Evolutionary conservation across 2,113 vertebrate species (phyloP).

Genomic region (Lipotes vexillifer): DNA sequence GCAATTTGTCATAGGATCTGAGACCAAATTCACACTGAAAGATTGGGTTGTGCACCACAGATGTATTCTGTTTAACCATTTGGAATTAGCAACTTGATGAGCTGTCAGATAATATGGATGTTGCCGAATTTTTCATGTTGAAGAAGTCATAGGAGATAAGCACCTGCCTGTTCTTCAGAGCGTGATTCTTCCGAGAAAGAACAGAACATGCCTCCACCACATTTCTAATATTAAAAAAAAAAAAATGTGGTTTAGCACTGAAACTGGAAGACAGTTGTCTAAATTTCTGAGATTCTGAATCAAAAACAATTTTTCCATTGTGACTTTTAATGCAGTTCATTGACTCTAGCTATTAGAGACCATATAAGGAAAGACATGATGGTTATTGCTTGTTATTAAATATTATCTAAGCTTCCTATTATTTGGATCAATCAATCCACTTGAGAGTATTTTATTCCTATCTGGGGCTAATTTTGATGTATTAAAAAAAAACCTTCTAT

Average conservation of each 20-base stretch:
- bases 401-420: neutral
- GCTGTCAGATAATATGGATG: constrained; percentile 54
- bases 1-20: constrained; percentile 59
- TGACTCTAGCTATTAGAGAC: neutral
- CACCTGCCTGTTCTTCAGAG: constrained; percentile 67
- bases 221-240: constrained; percentile 44
- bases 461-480: neutral
- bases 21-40: constrained; percentile 66
- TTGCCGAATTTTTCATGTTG: constrained; percentile 74
- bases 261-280: neutral
- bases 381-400: neutral
- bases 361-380: neutral
- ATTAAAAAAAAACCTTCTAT: neutral
- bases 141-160: constrained; percentile 62
- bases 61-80: constrained; percentile 66
- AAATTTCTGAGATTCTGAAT: neutral
- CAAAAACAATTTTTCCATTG: neutral
- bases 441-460: neutral
- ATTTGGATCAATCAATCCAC: neutral
- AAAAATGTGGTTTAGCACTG: neutral
- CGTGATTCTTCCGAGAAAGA: constrained; percentile 34
- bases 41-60: constrained; percentile 53
- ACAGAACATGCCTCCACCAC: constrained; percentile 44
- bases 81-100: constrained; percentile 71
- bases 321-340: neutral